Evolutionary conservation across 2,113 vertebrate genomes (phyloP).

Genomic region (Thomomys bottae): DNA sequence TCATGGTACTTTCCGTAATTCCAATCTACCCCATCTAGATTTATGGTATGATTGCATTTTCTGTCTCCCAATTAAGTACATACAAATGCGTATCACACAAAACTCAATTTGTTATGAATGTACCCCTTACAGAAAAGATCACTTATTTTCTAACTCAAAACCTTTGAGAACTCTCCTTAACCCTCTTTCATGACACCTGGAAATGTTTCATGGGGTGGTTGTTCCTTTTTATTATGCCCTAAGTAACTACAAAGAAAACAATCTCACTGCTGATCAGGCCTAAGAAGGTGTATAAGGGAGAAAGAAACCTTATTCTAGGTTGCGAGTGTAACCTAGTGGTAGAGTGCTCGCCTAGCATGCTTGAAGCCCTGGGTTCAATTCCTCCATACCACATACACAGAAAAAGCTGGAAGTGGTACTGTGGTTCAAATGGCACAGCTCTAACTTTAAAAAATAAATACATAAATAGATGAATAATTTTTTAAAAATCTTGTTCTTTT

Average conservation of each 20-base stretch:
- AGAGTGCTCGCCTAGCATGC: too few relatives aligned
- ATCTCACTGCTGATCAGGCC: neutral
- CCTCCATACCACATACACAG: too few relatives aligned
- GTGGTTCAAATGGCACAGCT: too few relatives aligned
- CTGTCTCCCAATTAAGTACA: neutral
- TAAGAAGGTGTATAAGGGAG: neutral
- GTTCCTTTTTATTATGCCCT: neutral
- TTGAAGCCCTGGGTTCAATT: too few relatives aligned
- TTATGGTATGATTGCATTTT: neutral
- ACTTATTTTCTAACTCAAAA: conserved; percentile 38
- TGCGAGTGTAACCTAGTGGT: too few relatives aligned
- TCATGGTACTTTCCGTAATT: neutral
- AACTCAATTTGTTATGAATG: neutral
- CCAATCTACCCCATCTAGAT: neutral
- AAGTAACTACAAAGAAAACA: neutral
- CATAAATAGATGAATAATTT: too few relatives aligned
- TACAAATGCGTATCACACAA: neutral
- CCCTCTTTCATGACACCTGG: neutral
- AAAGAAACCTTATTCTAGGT: conserved; percentile 14
- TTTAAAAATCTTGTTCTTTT: too few relatives aligned
- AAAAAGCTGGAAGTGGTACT: too few relatives aligned
- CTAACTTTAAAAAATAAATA: too few relatives aligned
- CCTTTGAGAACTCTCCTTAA: neutral
- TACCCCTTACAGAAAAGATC: neutral
- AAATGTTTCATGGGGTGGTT: neutral